Conservation (phyloP, 2,888 invertebrate genomes). For the Mesorhabditis spiculigera region DNA sequence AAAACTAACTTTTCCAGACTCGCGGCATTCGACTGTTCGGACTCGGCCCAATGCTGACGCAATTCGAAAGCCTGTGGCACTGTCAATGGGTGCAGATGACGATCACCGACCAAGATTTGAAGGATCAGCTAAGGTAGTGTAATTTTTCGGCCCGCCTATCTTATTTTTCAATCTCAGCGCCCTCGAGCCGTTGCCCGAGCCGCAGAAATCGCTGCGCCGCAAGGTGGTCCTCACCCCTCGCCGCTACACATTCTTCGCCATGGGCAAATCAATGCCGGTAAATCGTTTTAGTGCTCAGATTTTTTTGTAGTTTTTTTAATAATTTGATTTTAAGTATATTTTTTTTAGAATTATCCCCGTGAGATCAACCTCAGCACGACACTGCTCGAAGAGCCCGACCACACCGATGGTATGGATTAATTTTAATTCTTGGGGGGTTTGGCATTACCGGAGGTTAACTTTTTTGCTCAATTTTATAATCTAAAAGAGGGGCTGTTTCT, state of each 20-base stretch:
- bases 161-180: conserved; percentile 1
- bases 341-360: neutral
- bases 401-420: neutral
- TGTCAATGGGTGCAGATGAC: neutral
- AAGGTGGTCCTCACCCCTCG: neutral
- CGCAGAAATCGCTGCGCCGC: neutral
- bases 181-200: neutral
- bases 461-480: too few relatives aligned
- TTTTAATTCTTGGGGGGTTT: too few relatives aligned
- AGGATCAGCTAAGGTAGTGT: neutral
- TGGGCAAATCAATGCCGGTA: neutral
- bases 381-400: neutral
- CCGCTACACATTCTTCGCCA: conserved; percentile 3
- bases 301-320: neutral
- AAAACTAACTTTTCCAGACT: neutral
- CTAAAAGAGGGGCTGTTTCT: too few relatives aligned
- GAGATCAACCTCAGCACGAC: neutral
- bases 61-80: neutral
- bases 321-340: neutral
- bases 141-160: neutral
- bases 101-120: neutral
- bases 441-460: too few relatives aligned
- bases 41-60: neutral
- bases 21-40: neutral
- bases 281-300: neutral